Base-by-base conservation (phyloP, 2,888 invertebrate species). In the Lysandra bellargus region DNA sequence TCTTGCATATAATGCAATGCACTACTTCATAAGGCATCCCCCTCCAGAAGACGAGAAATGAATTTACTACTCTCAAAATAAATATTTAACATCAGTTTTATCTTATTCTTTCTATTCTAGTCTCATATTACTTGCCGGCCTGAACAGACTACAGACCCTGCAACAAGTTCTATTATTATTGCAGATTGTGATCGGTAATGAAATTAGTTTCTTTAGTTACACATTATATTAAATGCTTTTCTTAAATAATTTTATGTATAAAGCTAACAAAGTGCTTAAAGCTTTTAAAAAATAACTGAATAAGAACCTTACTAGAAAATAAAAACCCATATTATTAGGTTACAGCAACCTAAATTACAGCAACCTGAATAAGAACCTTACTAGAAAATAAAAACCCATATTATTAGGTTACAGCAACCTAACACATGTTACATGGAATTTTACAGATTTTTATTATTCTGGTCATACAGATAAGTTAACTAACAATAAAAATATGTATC, bases 21-120 rank as follows among this genome's bases (percentile, higher is more conserved):
- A 94, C 83, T 94, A 94, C 84, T 95, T 95, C 82, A 92, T 92
- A 72, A 89, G 93, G 81, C 91, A 93, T 83, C 92, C 94, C 44
- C 92, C 92, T 78, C 92, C 92, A 82, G 92, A 92, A 83, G 92
- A 94, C 81, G 89, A 88, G 81, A 91, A 92, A 83, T 92, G 88
- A 86, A 72, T 23, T 75, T 40, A 73, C 2, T 44, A 40, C 4
- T 17, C 49, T 12, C 30, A 33, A 69, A 69, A 69, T 69, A 69
- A 69, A 69, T 69, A 69, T 69, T 12, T 69, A 14, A 14, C 14
- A 64, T 30, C 23, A 30, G 64, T 7, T 61, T 7, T 14, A 30
- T 14, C 4, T 33, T 61, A 30, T 33, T 69, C 12, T 14, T 69
- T 69, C 14, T 7, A 30, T 37, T 69, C 14, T 33, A 33, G 33